Conservation (phyloP, 2,888 invertebrate genomes). For the Pristionchus maxplancki region DNA sequence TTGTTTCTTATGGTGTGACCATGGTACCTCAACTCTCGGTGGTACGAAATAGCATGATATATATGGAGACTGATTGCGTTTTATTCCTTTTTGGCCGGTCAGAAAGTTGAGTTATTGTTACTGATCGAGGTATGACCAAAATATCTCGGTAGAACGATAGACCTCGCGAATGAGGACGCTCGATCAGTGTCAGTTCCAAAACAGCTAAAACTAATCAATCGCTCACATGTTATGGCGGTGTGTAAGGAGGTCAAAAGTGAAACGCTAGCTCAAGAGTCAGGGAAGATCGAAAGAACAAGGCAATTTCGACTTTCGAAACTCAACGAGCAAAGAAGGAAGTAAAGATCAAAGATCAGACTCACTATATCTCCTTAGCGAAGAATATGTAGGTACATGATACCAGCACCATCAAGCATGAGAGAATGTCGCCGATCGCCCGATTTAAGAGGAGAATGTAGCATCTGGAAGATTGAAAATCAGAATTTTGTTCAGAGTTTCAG, state of each 20-base stretch:
- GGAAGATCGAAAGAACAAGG: background rate
- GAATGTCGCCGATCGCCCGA: conserved; percentile 73
- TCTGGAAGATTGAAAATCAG: conserved; percentile 59
- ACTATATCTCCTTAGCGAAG: conserved; percentile 69
- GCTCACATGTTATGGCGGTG: background rate
- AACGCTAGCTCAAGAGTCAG: background rate
- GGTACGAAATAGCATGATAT: no score
- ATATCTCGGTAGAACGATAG: no score
- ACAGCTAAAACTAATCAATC: background rate
- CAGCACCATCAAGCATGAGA: conserved; percentile 68
- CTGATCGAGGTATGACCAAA: no score
- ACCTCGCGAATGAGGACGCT: background rate
- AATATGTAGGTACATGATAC: conserved; percentile 66
- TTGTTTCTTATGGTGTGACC: conserved; percentile 10
- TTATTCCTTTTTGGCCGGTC: no score
- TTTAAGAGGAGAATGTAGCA: conserved; percentile 75
- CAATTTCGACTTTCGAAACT: background rate
- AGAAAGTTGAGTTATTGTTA: no score
- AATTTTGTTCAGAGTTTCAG: background rate
- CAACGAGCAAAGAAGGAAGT: background rate
- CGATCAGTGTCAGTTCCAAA: conserved; percentile 12
- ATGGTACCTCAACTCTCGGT: background rate
- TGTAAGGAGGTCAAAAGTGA: background rate
- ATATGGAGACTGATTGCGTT: no score
- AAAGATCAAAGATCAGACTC: conserved; percentile 53